Evolutionary conservation across 1,140 invertebrate genomes (phyloP), one percentile per base, ranked within the genome.

Genomic region (Macrobrachium rosenbergii): DNA sequence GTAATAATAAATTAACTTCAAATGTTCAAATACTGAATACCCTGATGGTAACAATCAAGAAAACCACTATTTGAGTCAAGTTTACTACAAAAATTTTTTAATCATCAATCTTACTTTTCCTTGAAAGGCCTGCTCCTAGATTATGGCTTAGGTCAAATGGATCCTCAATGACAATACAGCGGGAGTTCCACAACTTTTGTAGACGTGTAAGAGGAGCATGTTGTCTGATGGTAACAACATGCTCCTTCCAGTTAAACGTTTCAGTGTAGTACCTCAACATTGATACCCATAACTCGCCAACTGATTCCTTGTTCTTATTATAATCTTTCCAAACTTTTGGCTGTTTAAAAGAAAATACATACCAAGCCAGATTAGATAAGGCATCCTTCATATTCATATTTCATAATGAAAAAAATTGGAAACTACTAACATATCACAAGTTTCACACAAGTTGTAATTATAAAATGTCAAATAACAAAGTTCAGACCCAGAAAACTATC

Each of bases 61-160:
- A 37, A 37, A 37, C 28, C 3, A 37, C 28, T 76, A 21, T 73
- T 23, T 16, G 52, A n/a, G 77, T 63, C 58, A 8, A 58, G 69
- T 23, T 60, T 84, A n/a, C 62, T 81, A 58, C 75, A 17, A 63
- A 37, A 37, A 60, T 88, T 1, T 52, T 28, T 80, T 43, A 52
- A 62, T 52, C 28, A 80, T 63, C 73, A 17, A 72, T 92, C 92
- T 92, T 92, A 94, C 94, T 95, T 91, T 93, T 94, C 87, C 92
- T 91, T 0, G 93, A 93, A 17, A 95, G 90, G 17, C 93, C 94
- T 89, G 92, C 92, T 59, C 94, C 94, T 59, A 95, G 91, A 90
- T 95, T 95, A 90, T 94, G 94, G 87, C 88, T 92, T 23, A 94
- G 90, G 90, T 94, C 93, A 92, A 95, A 95, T 21, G 94, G 94